Evolutionary conservation across 2,797 vertebrate genomes (phyloP).

Genomic region (Percopsis omiscomaycus): DNA sequence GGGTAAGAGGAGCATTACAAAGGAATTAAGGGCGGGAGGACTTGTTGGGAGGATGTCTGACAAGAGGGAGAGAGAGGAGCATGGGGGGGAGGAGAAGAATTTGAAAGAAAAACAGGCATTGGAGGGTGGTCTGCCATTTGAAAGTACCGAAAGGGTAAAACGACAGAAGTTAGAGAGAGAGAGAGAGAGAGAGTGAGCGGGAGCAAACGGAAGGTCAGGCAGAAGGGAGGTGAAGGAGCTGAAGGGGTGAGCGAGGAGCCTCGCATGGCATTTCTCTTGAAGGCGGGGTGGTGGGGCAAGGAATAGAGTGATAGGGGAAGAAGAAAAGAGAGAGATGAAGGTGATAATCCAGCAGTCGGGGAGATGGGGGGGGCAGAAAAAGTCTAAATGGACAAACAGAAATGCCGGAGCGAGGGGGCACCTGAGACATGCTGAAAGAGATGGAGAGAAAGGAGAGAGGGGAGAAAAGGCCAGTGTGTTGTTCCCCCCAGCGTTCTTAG

Average conservation of each 20-base stretch:
- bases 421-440: slow-evolving; percentile 36
- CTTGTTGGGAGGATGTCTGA: no score
- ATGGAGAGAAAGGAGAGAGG: slow-evolving; percentile 47
- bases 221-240: slow-evolving; percentile 40
- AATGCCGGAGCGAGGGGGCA: slow-evolving; percentile 3
- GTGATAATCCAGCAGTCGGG: background rate
- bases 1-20: no score
- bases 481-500: slow-evolving; percentile 51
- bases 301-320: slow-evolving; percentile 4
- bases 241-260: slow-evolving; percentile 29
- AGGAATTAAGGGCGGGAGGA: no score
- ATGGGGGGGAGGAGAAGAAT: no score
- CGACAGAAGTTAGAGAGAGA: background rate
- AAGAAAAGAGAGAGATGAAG: slow-evolving; percentile 19
- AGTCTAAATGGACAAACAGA: background rate
- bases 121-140: no score
- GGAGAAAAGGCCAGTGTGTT: slow-evolving; percentile 45
- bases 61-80: no score
- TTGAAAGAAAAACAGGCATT: no score
- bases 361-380: slow-evolving; percentile 31
- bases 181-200: slow-evolving; percentile 10
- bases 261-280: no score
- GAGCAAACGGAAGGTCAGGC: slow-evolving; percentile 24
- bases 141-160: no score
- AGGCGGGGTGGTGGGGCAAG: slow-evolving; percentile 11